Evolutionary conservation across 1,140 invertebrate genomes (phyloP).

Genomic region (Spodoptera frugiperda): DNA sequence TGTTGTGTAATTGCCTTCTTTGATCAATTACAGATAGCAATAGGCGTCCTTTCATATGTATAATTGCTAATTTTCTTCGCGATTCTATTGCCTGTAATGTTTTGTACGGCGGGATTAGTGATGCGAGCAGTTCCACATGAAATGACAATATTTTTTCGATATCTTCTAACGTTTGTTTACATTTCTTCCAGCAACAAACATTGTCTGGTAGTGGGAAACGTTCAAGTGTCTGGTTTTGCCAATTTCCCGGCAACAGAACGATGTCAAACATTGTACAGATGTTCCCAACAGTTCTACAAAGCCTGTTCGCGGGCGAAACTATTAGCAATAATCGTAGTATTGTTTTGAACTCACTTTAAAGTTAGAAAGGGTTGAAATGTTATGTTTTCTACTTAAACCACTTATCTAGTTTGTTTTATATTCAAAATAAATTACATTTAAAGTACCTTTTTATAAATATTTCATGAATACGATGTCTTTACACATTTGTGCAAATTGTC

Average conservation of each 20-base stretch:
- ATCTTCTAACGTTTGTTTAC: not conserved
- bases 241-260: conserved; percentile 4
- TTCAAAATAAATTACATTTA: too few relatives aligned
- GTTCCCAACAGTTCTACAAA: conserved; percentile 2
- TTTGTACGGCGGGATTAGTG: not conserved
- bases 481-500: too few relatives aligned
- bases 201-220: not conserved
- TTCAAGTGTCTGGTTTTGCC: not conserved
- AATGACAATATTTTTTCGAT: not conserved
- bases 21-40: conserved; percentile 44
- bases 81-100: not conserved
- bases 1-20: conserved; percentile 40
- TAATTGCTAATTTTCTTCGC: conserved; percentile 39
- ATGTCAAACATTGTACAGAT: not conserved
- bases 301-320: not conserved
- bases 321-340: conserved; percentile 14
- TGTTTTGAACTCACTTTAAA: not conserved
- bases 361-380: not conserved
- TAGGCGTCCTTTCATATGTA: conserved; percentile 19
- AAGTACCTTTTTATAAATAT: too few relatives aligned
- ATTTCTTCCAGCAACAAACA: conserved; percentile 1
- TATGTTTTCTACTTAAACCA: too few relatives aligned
- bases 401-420: too few relatives aligned
- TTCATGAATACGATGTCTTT: too few relatives aligned
- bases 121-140: not conserved